Base-by-base conservation (phyloP, 2,888 invertebrate genomes). In the Tenthredo mesomela region DNA sequence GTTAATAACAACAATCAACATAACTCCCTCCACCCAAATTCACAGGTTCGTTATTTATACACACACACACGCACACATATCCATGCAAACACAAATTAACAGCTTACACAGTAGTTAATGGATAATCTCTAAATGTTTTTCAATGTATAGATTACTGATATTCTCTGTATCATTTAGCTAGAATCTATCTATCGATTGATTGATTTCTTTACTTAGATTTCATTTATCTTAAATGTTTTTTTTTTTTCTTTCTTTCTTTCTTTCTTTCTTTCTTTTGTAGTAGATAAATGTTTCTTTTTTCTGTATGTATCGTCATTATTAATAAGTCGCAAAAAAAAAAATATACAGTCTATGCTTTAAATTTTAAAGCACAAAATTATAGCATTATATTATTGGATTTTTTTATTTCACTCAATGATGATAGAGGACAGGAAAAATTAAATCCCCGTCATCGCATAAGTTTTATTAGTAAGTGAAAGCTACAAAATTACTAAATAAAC, bases 31-130 rank as follows among this genome's bases (percentile, higher is more conserved):
- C 91, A 92, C 86, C 87, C 91, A 73, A 90, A 91, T 88, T 85
- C 91, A 78, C 93, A 93, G 93, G 93, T 93, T 93, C 92, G 93
- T 93, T 88, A 40, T 61, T 12, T 40, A 77, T 33, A 54, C 18
- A 80, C 40, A 61, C 85, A 85, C 84, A 87, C 89, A 90, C 29
- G 29, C 29, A 29, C 85, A 85, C 84, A 87, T 89, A 90, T 88
- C 87, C 88, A 90, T 91, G 12, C 15, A 90, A 86, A 89, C 86
- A 80, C 86, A 25, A 25, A 21, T 54, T 86, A 86, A 18, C 1
- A 6, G 70, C 67, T 82, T 67, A 70, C 67, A 67, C 67, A 18
- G 70, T 67, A 82, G 82, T 61, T 80, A 43, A 25, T 29, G n/a
- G n/a, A n/a, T 37, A 21, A 84, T 21, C 21, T 18, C 29, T 43